These are phyloP conservation scores for Agriopis marginaria DNA, from an alignment of 2,888 invertebrate species.

Conservation along the genomic window DNA sequence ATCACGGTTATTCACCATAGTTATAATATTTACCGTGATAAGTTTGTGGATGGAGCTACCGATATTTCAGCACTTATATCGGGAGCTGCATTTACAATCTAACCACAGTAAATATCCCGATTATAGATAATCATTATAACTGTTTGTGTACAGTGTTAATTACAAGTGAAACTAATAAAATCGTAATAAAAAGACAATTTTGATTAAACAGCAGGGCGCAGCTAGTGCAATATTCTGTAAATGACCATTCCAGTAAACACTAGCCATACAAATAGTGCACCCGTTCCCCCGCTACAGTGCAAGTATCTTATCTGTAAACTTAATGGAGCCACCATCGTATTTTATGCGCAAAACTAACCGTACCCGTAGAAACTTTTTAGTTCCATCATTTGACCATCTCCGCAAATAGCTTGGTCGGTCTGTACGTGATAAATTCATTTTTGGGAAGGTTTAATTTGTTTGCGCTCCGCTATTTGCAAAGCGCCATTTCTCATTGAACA, in stretches of 20 bases:
- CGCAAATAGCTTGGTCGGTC: neutral
- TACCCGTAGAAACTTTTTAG: neutral
- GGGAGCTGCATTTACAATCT: no score
- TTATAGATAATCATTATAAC: no score
- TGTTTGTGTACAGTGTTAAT: no score
- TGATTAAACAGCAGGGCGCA: no score
- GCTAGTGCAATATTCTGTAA: neutral
- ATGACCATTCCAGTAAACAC: constrained; percentile 38
- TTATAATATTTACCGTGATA: no score
- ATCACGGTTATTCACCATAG: no score
- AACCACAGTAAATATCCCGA: no score
- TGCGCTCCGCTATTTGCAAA: constrained; percentile 75
- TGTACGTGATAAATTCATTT: constrained; percentile 84
- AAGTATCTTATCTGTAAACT: neutral
- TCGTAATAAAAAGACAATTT: no score
- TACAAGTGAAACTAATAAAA: no score
- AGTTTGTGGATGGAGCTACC: no score
- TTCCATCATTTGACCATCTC: neutral
- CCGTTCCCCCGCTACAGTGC: constrained; percentile 37
- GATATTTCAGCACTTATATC: no score
- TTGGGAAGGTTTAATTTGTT: constrained; percentile 85
- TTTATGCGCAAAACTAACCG: neutral
- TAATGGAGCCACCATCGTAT: neutral
- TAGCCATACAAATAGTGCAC: constrained; percentile 47
- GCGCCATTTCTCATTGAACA: constrained; percentile 85